phyloP scores from a whole-genome alignment of 92 coral and sea anemone species.

The Actinernus sp. region DNA sequence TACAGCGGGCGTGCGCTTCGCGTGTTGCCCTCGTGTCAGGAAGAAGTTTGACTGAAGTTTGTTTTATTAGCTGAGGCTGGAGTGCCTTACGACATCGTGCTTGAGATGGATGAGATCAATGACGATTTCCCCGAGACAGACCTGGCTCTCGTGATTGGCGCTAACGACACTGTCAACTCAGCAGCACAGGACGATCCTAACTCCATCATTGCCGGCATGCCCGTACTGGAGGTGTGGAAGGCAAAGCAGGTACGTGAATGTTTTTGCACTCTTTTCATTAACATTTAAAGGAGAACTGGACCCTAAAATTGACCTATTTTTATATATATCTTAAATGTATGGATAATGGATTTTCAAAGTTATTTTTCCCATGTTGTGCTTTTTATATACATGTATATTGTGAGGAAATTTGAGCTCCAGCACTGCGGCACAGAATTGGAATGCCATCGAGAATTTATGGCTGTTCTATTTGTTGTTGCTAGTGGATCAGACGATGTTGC shows the following conservation, averaged over 20 bases:
- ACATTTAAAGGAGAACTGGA: no score
- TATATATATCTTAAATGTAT: no score
- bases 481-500: no score
- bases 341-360: no score
- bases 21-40: no score
- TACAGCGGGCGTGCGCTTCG: no score
- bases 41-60: no score
- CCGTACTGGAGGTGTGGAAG: constrained; percentile 99
- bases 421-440: not conserved
- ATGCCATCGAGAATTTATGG: not conserved
- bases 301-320: no score
- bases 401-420: no score
- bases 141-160: constrained; percentile 92
- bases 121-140: constrained; percentile 97
- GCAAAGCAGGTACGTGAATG: constrained; percentile 78
- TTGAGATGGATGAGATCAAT: constrained; percentile 98
- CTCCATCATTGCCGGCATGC: constrained; percentile 99
- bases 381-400: no score
- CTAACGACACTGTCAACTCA: constrained; percentile 97
- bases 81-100: constrained; percentile 95
- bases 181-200: constrained; percentile 99
- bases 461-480: not conserved
- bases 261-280: not conserved
- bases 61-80: constrained; percentile 96
- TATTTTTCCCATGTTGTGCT: no score